These are phyloP conservation scores for Leiothrix lutea DNA, from an alignment of 2,113 vertebrate genomes.

Conservation along the genomic window DNA sequence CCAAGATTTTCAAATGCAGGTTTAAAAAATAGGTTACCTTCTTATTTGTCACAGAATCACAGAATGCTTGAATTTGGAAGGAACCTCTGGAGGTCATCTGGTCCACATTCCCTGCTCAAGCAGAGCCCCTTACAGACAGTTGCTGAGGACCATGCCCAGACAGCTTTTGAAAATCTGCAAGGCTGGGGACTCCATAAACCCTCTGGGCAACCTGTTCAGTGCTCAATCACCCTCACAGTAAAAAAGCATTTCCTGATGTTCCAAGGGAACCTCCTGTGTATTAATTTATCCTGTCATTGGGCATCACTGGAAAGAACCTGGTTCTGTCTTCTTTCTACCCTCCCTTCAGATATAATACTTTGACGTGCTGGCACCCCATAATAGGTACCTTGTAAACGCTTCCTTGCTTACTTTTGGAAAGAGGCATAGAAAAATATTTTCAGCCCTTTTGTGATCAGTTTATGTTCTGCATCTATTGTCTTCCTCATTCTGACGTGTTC, in stretches of 20 bases:
- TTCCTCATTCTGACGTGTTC: background rate
- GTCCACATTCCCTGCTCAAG: background rate
- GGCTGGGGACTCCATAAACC: background rate
- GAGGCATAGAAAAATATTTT: background rate
- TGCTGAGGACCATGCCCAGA: background rate
- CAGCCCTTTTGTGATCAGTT: background rate
- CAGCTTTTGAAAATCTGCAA: background rate
- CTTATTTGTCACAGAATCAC: background rate
- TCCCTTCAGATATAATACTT: background rate
- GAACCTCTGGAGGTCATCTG: background rate
- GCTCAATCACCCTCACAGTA: background rate
- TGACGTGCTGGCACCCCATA: background rate
- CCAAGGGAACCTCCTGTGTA: background rate
- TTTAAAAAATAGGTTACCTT: background rate
- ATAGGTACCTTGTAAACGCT: background rate
- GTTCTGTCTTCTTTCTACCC: background rate
- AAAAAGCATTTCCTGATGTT: background rate
- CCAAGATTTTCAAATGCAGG: background rate
- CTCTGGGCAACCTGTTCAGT: background rate
- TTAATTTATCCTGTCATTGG: background rate
- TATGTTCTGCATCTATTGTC: background rate
- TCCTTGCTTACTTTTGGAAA: background rate
- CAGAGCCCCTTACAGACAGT: background rate
- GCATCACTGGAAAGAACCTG: background rate
- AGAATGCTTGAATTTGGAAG: background rate